Evolutionary conservation across 2,113 vertebrate genomes (phyloP), one percentile per base, ranked within the genome.

Genomic region (Globicephala melas): DNA sequence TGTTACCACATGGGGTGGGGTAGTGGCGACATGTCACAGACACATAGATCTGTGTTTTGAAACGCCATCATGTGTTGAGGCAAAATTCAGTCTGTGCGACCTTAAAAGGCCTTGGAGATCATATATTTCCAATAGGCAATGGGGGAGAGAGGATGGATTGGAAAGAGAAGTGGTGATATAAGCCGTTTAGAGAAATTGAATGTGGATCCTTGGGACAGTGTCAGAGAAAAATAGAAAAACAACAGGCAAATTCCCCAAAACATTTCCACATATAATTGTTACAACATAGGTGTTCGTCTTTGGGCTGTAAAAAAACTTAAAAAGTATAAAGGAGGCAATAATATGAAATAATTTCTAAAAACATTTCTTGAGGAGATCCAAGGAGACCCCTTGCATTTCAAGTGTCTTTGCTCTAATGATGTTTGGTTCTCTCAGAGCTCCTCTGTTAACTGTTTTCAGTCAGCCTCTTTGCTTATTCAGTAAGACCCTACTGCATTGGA

Each of bases 1-100:
- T 9, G 44, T 21, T 1, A 3, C 0, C 9, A 21, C 28, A 0
- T 2, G 0, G 12, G 17, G 6, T 1, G 5, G 13, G 38, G 18
- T 2, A 5, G 7, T 0, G n/a, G 58, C 1, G 38, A 7, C 33
- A 4, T 1, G 3, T 12, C 18, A 6, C 31, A n/a, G n/a, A 55
- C 33, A 6, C 62, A 11, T 0, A 20, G 53, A 14, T n/a, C 15
- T 58, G 81, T 20, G 65, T 41, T 68, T 17, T 73, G 83, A 89
- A 73, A 58, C 0, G 1, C 23, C 2, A 9, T 28, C 6, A 0
- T 14, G 0, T 3, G 25, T 25, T 31, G n/a, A 74, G 71, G 55
- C 23, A 10, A 65, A 36, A 60, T 47, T 15, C 68, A 23, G 4
- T 33, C 47, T 63, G 63, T 6, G 20, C 3, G 44, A 65, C 15